Evolutionary conservation across 2,113 vertebrate species (phyloP).

Genomic region (Esox niger): DNA sequence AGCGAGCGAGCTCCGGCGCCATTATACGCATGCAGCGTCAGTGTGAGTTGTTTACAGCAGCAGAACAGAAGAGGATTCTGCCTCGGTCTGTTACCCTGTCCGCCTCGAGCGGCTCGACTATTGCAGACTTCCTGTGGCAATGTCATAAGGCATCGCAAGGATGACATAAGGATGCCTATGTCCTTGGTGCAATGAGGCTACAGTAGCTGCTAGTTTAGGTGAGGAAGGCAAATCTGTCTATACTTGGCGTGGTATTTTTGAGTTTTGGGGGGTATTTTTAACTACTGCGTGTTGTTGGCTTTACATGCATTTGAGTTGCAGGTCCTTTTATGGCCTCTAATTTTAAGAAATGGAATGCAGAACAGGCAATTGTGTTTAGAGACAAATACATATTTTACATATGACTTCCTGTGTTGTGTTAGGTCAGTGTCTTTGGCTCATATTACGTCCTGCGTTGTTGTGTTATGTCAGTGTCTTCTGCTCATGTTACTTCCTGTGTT

Average conservation of each 20-base stretch:
- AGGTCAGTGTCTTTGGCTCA: no score
- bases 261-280: no score
- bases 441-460: no score
- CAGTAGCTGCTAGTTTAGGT: slow-evolving; percentile 1
- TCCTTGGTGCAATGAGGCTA: slow-evolving; percentile 1
- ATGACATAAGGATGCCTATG: neutral
- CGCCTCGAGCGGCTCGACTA: neutral
- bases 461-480: no score
- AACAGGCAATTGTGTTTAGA: no score
- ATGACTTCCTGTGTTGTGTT: no score
- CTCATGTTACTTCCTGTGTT: no score
- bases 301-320: no score
- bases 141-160: neutral
- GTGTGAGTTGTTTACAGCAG: slow-evolving; percentile 28
- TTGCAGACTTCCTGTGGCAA: neutral
- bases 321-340: no score
- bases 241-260: neutral
- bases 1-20: slow-evolving; percentile 56
- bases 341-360: no score
- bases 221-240: neutral
- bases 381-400: no score
- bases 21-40: slow-evolving; percentile 59
- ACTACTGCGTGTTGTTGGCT: no score
- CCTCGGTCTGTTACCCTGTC: neutral
- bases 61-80: neutral